phyloP scores from a whole-genome alignment of 2,888 invertebrate species.

The Apoda limacodes region DNA sequence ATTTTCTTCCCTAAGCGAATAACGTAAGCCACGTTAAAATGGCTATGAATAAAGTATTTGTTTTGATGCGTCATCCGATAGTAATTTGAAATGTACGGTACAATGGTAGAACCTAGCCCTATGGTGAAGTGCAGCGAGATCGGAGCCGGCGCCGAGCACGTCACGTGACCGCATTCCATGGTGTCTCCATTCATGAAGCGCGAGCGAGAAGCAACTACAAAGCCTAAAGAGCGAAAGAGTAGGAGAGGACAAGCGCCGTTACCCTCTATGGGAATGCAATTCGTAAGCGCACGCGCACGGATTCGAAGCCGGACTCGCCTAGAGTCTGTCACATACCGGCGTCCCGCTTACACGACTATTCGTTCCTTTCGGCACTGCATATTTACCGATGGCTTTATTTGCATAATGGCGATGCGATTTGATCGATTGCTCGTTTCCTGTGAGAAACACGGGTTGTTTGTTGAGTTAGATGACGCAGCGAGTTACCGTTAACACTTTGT shows the following conservation, averaged over 20 bases:
- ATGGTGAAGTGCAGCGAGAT: conserved; percentile 65
- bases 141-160: conserved; percentile 70
- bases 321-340: conserved; percentile 29
- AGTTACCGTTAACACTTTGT: conserved; percentile 45
- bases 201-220: conserved; percentile 43
- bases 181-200: conserved; percentile 63
- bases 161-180: conserved; percentile 73
- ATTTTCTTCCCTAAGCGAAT: too few species aligned
- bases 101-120: conserved; percentile 43
- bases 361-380: conserved; percentile 37
- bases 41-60: conserved; percentile 7
- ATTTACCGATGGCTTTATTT: conserved; percentile 49
- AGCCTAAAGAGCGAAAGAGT: conserved; percentile 50
- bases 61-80: conserved; percentile 8
- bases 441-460: conserved; percentile 59
- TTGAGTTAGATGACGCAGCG: conserved; percentile 47
- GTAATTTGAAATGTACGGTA: conserved; percentile 17
- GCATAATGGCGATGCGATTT: conserved; percentile 55
- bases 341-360: conserved; percentile 37
- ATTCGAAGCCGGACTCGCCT: conserved; percentile 48
- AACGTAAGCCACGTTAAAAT: too few species aligned
- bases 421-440: conserved; percentile 59
- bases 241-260: conserved; percentile 50
- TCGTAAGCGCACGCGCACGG: conserved; percentile 60
- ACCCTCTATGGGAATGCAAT: conserved; percentile 63